phyloP scores from a whole-genome alignment of 2,797 vertebrate species.

The Poeciliopsis paucimaculata region DNA sequence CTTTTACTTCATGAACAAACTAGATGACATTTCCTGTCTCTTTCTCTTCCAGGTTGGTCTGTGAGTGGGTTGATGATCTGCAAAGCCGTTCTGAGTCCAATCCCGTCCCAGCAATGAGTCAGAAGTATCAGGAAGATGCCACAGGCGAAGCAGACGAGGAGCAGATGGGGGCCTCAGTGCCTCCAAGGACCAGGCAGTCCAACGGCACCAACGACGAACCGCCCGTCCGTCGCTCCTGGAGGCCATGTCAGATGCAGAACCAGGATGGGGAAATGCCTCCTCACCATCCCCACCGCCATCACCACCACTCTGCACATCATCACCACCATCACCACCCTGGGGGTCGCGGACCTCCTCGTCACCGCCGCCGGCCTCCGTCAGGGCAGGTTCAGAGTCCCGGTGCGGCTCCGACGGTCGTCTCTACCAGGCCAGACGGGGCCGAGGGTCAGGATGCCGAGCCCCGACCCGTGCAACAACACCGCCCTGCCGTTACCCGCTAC shows the following conservation, averaged over 20 bases:
- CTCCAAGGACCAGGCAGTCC: constrained; percentile 49
- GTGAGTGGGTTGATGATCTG: constrained; percentile 40
- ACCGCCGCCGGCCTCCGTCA: constrained; percentile 53
- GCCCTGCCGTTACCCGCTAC: constrained; percentile 71
- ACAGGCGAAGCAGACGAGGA: constrained; percentile 53
- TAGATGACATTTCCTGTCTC: constrained; percentile 3
- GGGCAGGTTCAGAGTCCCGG: constrained; percentile 50
- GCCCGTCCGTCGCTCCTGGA: constrained; percentile 73
- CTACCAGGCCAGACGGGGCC: not conserved
- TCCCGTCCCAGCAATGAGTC: constrained; percentile 69
- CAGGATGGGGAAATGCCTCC: constrained; percentile 72
- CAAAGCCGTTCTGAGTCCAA: constrained; percentile 47
- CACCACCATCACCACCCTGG: constrained; percentile 34
- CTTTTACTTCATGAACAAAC: not conserved
- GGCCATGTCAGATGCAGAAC: constrained; percentile 80
- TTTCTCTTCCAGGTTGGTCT: constrained; percentile 33
- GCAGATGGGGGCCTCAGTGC: constrained; percentile 11
- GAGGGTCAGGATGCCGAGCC: constrained; percentile 34
- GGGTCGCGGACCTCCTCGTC: constrained; percentile 56
- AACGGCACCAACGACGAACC: constrained; percentile 58
- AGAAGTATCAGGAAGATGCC: constrained; percentile 60
- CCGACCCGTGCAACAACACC: constrained; percentile 51
- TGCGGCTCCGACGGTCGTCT: not conserved
- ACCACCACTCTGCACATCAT: constrained; percentile 32
- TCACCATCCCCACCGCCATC: constrained; percentile 59